Percentiles rank a stretch among this genome's conserved stretches.
Conservation (phyloP, 2,113 vertebrate genomes). For the Myrmecobius fasciatus region DNA sequence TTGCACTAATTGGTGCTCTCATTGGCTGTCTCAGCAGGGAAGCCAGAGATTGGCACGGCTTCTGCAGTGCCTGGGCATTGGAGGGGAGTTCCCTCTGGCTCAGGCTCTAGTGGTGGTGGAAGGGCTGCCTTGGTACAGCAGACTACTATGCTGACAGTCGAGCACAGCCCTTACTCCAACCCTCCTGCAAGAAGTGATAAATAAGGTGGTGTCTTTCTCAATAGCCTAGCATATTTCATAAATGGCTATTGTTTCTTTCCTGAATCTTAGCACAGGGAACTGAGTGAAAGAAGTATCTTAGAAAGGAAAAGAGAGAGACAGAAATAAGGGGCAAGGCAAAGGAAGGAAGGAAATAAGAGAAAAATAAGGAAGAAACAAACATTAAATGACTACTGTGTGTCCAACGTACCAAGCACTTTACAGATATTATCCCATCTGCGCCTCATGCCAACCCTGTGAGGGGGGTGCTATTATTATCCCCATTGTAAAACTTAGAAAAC, state of each 20-base stretch:
- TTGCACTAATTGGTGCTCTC: slow-evolving; percentile 61
- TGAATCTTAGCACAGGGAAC: background rate
- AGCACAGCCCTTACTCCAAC: background rate
- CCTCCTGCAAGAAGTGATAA: accelerated
- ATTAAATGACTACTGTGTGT: background rate
- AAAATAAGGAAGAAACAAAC: background rate
- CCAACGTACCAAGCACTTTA: background rate
- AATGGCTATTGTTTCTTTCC: background rate
- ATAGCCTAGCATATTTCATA: background rate
- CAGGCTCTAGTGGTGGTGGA: background rate
- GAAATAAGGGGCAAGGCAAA: background rate
- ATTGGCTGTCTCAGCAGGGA: slow-evolving; percentile 31
- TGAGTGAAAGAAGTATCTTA: background rate
- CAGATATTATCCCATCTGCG: background rate
- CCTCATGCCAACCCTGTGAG: no score
- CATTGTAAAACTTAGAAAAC: background rate
- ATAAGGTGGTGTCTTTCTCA: background rate
- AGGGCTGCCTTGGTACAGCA: background rate
- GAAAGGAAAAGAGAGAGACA: background rate
- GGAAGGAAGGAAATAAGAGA: background rate
- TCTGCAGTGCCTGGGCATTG: background rate
- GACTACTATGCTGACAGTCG: background rate
- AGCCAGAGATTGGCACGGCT: slow-evolving; percentile 45
- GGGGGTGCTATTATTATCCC: background rate
- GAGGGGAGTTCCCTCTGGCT: background rate